phyloP scores from a whole-genome alignment of 2,797 vertebrate genomes.

The Arctocebus calabarensis region DNA sequence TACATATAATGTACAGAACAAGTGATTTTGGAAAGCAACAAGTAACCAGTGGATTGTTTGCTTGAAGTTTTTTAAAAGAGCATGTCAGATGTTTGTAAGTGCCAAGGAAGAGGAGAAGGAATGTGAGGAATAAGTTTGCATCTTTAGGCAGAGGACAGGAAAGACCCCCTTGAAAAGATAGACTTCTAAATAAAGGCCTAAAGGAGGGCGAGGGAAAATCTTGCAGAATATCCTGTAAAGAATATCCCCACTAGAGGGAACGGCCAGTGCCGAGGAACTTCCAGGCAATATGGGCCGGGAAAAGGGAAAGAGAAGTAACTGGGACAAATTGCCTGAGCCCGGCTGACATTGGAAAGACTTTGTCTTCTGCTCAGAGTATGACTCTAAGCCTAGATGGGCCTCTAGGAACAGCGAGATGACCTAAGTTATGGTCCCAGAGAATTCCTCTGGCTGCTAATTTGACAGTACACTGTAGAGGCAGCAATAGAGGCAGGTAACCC shows the following conservation, averaged over 20 bases:
- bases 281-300: background rate
- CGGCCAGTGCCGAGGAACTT: background rate
- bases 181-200: background rate
- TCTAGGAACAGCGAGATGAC: background rate
- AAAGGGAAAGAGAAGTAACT: background rate
- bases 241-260: background rate
- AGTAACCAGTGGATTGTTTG: background rate
- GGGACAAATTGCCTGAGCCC: background rate
- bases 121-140: background rate
- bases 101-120: background rate
- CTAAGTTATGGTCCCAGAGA: background rate
- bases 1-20: background rate
- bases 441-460: background rate
- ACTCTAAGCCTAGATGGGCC: background rate
- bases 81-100: background rate
- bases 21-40: background rate
- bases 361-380: background rate
- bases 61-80: background rate
- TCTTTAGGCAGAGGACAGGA: background rate
- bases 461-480: background rate
- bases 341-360: background rate
- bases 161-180: background rate
- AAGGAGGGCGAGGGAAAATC: background rate
- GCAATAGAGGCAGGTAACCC: background rate
- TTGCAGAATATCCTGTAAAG: background rate